Conservation (phyloP, 92 coral and sea anemone species). For the Ricordea florida region DNA sequence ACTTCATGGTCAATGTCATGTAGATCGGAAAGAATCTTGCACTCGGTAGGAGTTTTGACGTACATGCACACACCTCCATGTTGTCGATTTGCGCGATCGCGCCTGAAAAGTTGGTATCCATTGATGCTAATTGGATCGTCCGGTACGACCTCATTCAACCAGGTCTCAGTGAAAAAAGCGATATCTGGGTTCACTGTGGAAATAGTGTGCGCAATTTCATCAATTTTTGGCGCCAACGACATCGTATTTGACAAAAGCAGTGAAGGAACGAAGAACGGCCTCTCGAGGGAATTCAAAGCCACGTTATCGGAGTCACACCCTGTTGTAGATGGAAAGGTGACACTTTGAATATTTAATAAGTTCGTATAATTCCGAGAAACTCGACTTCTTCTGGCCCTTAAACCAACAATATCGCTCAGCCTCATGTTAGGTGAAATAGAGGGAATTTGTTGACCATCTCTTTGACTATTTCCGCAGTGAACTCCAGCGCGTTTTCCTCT, state of each 20-base stretch:
- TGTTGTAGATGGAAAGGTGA: too few relatives aligned
- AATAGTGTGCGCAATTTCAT: constrained; percentile 15
- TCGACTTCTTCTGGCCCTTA: too few relatives aligned
- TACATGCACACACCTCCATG: constrained; percentile 59
- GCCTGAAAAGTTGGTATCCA: constrained; percentile 44
- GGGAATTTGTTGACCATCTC: too few relatives aligned
- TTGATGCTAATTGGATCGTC: constrained; percentile 35
- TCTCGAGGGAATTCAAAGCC: too few relatives aligned
- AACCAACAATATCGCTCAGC: too few relatives aligned
- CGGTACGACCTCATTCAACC: constrained; percentile 45
- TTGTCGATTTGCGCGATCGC: constrained; percentile 23
- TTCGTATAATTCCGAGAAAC: too few relatives aligned
- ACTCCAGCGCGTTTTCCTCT: too few relatives aligned
- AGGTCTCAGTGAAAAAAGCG: constrained; percentile 56
- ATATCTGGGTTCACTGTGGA: constrained; percentile 11
- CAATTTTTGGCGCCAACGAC: constrained; percentile 37
- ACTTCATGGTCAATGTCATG: constrained; percentile 44
- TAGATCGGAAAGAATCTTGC: constrained; percentile 28
- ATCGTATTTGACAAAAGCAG: constrained; percentile 11
- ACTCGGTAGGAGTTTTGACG: constrained; percentile 38
- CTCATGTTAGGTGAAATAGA: too few relatives aligned
- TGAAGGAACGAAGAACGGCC: too few relatives aligned
- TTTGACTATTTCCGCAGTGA: too few relatives aligned
- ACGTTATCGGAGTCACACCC: too few relatives aligned
- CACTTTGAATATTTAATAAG: too few relatives aligned